Percentiles rank a stretch among this genome's conserved stretches.
These are phyloP conservation scores for Drosophila kuntzei DNA, from an alignment of 2,888 invertebrate genomes.

Conservation along the genomic window DNA sequence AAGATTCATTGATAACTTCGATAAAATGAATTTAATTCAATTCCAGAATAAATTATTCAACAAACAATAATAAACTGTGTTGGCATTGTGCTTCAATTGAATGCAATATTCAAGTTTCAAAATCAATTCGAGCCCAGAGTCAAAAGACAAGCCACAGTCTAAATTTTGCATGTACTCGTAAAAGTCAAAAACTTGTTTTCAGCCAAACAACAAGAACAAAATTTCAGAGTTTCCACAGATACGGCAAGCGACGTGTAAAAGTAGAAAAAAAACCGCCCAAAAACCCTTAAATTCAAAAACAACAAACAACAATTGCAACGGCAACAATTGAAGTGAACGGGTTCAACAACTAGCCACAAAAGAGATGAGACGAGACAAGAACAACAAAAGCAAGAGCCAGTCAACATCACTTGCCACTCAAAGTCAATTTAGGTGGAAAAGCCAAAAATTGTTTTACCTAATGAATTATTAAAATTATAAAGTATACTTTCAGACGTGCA, in stretches of 20 bases:
- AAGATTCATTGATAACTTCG: not conserved
- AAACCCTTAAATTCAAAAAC: constrained; percentile 2
- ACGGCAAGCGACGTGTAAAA: constrained; percentile 28
- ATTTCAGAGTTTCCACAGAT: constrained; percentile 49
- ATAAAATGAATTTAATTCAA: not conserved
- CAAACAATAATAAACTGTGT: not conserved
- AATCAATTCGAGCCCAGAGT: not conserved
- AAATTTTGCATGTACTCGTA: constrained; percentile 1
- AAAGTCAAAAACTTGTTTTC: constrained; percentile 39
- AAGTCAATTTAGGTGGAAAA: constrained; percentile 46
- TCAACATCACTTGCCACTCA: constrained; percentile 47
- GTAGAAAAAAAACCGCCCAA: not conserved
- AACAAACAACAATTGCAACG: constrained; percentile 33
- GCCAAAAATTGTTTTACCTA: constrained; percentile 36
- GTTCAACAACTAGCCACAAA: not conserved
- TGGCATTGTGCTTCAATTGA: not conserved
- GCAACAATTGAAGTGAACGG: not conserved
- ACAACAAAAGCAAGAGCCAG: constrained; percentile 11
- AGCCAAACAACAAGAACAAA: constrained; percentile 13
- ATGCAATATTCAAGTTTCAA: constrained; percentile 1
- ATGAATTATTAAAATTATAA: constrained; percentile 57
- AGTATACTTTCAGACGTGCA: constrained; percentile 37
- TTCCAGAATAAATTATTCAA: not conserved
- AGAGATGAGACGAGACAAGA: not conserved
- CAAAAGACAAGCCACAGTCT: not conserved